Evolutionary conservation across 1,140 invertebrate genomes (phyloP).

Genomic region (Coenobita brevimanus): DNA sequence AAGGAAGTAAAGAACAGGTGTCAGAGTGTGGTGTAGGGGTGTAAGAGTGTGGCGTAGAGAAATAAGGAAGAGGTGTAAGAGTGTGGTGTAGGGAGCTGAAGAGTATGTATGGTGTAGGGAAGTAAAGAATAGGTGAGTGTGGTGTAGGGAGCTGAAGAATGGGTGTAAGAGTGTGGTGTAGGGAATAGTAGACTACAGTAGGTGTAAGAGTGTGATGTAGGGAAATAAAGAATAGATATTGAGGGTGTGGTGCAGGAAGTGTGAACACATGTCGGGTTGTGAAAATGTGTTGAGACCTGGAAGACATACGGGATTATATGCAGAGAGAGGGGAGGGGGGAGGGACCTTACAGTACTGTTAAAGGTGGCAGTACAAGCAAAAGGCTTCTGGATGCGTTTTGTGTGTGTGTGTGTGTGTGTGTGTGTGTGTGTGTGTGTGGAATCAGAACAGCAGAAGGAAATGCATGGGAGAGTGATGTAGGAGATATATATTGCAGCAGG

Average conservation of each 20-base stretch:
- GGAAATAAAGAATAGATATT: neutral
- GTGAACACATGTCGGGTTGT: too few relatives aligned
- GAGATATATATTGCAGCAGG: too few relatives aligned
- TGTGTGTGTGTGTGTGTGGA: constrained; percentile 6
- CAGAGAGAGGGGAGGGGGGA: neutral
- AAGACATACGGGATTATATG: neutral
- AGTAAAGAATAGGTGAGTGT: neutral
- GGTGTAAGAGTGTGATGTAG: neutral
- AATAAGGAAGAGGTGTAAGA: too few relatives aligned
- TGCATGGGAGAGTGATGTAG: too few relatives aligned
- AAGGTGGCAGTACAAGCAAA: too few relatives aligned
- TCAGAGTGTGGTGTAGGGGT: too few relatives aligned
- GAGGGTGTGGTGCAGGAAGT: neutral
- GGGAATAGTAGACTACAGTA: neutral
- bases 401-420: constrained; percentile 25
- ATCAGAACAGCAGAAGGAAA: too few relatives aligned
- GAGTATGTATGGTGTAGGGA: too few relatives aligned
- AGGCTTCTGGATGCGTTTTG: neutral
- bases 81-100: too few relatives aligned
- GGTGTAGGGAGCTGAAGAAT: neutral
- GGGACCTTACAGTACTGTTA: too few relatives aligned
- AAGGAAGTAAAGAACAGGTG: too few relatives aligned
- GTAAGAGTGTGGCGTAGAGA: too few relatives aligned
- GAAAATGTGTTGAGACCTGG: neutral
- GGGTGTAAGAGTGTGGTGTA: neutral